Conservation (phyloP, 2,113 vertebrate genomes). For the Oreochromis tanganicae region DNA sequence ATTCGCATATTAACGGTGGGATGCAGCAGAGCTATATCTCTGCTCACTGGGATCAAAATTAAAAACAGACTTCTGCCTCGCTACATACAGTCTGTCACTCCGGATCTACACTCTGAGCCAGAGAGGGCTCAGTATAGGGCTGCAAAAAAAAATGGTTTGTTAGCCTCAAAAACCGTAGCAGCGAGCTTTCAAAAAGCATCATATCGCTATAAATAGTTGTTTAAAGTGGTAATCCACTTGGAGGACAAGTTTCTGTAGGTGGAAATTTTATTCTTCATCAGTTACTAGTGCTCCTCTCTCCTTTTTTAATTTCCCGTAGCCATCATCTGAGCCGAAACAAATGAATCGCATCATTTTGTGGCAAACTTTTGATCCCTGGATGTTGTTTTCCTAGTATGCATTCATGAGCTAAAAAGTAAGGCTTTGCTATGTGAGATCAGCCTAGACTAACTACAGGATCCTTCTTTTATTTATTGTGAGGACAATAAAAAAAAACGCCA, state of each 20-base stretch:
- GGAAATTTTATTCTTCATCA: background rate
- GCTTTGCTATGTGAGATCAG: background rate
- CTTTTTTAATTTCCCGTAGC: background rate
- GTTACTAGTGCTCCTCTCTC: background rate
- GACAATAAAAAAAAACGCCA: background rate
- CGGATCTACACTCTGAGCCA: background rate
- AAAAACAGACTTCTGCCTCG: constrained; percentile 33
- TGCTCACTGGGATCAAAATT: constrained; percentile 8
- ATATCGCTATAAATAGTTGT: background rate
- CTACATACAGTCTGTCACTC: constrained; percentile 20
- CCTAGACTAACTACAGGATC: background rate
- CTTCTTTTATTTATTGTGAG: background rate
- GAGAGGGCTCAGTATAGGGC: background rate
- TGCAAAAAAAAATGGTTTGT: background rate
- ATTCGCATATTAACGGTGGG: constrained; percentile 8
- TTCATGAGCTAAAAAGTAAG: background rate
- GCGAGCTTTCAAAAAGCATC: background rate
- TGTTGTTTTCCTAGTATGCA: background rate
- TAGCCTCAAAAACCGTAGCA: background rate
- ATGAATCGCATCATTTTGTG: background rate
- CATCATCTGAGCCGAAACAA: background rate
- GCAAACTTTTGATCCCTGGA: background rate
- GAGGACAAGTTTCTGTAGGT: background rate
- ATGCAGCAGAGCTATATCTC: background rate
- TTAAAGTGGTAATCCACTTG: background rate